These are phyloP conservation scores for Platycheirus rosarum DNA, from an alignment of 2,888 invertebrate genomes.

Conservation along the genomic window DNA sequence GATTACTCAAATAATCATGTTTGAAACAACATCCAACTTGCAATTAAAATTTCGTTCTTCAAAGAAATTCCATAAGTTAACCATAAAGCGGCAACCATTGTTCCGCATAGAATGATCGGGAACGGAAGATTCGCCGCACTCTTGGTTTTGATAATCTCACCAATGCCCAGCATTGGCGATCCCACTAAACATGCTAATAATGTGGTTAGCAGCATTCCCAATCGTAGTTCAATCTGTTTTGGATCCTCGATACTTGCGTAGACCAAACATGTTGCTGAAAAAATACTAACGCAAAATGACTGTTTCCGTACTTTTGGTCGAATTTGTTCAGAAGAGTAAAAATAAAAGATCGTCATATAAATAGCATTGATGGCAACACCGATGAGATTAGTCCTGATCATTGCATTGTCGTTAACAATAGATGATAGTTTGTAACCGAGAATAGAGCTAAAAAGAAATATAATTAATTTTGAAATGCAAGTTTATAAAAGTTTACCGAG, in stretches of 20 bases:
- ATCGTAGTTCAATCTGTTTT: conserved; percentile 86
- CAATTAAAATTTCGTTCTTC: conserved; percentile 78
- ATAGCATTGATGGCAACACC: conserved; percentile 87
- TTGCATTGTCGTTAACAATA: conserved; percentile 88
- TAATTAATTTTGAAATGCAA: too few relatives aligned
- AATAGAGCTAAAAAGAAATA: conserved; percentile 85
- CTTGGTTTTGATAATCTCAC: conserved; percentile 89
- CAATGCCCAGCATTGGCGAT: conserved; percentile 88
- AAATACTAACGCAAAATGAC: conserved; percentile 83
- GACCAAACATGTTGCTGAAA: conserved; percentile 85
- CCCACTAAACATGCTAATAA: conserved; percentile 86
- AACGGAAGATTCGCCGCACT: conserved; percentile 94
- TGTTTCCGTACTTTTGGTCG: conserved; percentile 81
- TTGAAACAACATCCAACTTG: conserved; percentile 75
- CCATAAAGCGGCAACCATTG: conserved; percentile 85
- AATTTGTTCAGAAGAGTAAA: conserved; percentile 84
- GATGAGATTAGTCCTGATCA: conserved; percentile 90
- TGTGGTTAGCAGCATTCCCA: conserved; percentile 87
- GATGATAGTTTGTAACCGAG: conserved; percentile 90
- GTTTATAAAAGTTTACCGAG: too few relatives aligned
- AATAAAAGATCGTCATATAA: conserved; percentile 87
- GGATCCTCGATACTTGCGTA: conserved; percentile 87
- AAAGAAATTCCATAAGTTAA: conserved; percentile 80
- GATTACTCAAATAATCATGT: neutral
- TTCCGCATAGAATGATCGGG: conserved; percentile 92